Base-by-base conservation (phyloP, 2,113 vertebrate genomes). In the Dinomys branickii region DNA sequence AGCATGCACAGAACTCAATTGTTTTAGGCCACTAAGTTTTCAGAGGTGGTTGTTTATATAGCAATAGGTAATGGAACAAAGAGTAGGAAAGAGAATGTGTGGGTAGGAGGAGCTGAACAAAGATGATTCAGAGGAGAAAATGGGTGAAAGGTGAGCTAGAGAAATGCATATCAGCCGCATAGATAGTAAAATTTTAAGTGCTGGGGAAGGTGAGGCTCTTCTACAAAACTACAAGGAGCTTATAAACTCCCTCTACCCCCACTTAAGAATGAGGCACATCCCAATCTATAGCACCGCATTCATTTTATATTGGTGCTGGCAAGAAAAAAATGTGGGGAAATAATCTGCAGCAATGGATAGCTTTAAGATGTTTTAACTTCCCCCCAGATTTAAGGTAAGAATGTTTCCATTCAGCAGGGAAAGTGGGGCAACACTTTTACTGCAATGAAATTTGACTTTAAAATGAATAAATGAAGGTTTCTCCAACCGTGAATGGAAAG, bases 11-110 rank as follows among this genome's bases (percentile, higher is more conserved):
- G 89, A 88, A 87, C 67, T 20, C 16, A 5, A 91, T 52, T 73
- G 5, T 41, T 73, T 69, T 30, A 78, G 67, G 65, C 59, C 73
- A 65, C 20, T 41, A 22, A 20, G 41, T 22, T 88, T 61, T 1
- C 7, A 4, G 11, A 24, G 33, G 16, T 24, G 50, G 19, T 73
- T 75, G 67, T 19, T 86, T 24, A 82, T 52, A 28, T 4, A 83
- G 85, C 54, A 89, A 52, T 24, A 84, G 52, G 75, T 95, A 94
- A 80, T 20, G 67, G 44, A 89, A 59, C 17, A 89, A 96, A 93
- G 77, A 86, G 1, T 28, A 50, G 71, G 50, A 88, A 83, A 44
- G 61, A 24, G 50, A 80, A 73, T 65, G 65, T n/a, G 26, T 69
- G 17, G 87, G 38, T 6, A 58, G 22, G 16, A 65, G 3, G 0